Evolutionary conservation across 2,797 vertebrate genomes (phyloP).

Genomic region (Loriculus beryllinus): DNA sequence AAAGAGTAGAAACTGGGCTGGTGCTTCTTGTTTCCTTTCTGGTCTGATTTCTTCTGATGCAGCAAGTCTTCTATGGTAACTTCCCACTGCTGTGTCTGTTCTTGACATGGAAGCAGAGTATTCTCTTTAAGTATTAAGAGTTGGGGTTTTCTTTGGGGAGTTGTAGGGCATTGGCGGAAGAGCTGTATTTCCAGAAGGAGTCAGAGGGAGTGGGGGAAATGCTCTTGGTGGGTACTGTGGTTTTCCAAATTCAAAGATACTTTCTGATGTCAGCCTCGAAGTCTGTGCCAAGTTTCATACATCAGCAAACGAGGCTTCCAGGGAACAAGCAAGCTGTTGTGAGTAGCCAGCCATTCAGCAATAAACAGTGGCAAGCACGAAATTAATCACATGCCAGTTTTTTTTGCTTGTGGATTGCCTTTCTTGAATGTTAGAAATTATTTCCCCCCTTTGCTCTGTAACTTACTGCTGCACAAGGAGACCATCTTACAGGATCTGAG

Average conservation of each 20-base stretch:
- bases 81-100: slow-evolving; percentile 11
- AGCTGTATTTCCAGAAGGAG: slow-evolving; percentile 15
- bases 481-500: neutral
- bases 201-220: neutral
- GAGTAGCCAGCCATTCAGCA: slow-evolving; percentile 37
- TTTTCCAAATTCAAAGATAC: slow-evolving; percentile 17
- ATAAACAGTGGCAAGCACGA: neutral
- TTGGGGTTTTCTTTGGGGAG: neutral
- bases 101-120: neutral
- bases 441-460: neutral
- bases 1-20: neutral
- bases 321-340: slow-evolving; percentile 43
- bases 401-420: neutral
- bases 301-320: slow-evolving; percentile 31
- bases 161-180: neutral
- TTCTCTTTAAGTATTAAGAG: neutral
- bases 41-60: neutral
- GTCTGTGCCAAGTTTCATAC: slow-evolving; percentile 27
- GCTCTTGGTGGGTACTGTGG: neutral
- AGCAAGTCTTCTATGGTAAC: neutral
- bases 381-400: neutral
- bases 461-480: neutral
- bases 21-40: slow-evolving; percentile 23
- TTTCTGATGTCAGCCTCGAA: neutral
- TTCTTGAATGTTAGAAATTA: neutral